A percentile compares a stretch with the other conserved stretches of the same genome.
These are phyloP conservation scores for Melanerpes formicivorus DNA, from an alignment of 2,113 vertebrate genomes.

Conservation along the genomic window DNA sequence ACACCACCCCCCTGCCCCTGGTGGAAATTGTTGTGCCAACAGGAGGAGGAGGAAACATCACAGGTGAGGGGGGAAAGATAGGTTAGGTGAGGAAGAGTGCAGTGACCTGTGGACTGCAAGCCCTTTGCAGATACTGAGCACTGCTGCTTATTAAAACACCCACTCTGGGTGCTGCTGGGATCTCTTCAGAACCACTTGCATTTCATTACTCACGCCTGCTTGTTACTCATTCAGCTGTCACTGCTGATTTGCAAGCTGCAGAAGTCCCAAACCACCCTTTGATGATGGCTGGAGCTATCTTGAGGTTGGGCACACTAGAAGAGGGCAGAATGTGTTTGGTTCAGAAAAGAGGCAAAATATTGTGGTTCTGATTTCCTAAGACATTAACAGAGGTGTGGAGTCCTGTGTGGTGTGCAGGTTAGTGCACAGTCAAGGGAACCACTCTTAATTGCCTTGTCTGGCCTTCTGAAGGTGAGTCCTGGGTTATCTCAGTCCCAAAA, in stretches of 20 bases:
- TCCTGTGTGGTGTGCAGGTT: not conserved
- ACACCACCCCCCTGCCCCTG: slow-evolving; percentile 51
- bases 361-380: slow-evolving; percentile 3
- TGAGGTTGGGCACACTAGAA: not conserved
- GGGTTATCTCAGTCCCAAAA: not conserved
- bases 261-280: slow-evolving; percentile 28
- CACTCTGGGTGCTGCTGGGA: slow-evolving; percentile 26
- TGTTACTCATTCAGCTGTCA: slow-evolving; percentile 40
- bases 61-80: slow-evolving; percentile 73
- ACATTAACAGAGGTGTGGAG: not conserved
- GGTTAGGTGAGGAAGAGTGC: slow-evolving; percentile 6
- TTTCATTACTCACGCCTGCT: slow-evolving; percentile 49
- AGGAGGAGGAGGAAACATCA: slow-evolving; percentile 90
- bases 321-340: not conserved
- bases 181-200: slow-evolving; percentile 59
- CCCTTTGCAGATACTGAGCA: not conserved
- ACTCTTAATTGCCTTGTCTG: not conserved
- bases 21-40: slow-evolving; percentile 94
- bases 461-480: not conserved
- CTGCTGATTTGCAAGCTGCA: slow-evolving; percentile 3
- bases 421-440: not conserved
- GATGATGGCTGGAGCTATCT: slow-evolving; percentile 1
- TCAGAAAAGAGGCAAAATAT: slow-evolving; percentile 13
- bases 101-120: slow-evolving; percentile 40
- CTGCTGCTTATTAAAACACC: slow-evolving; percentile 61